These are phyloP conservation scores for Eupeodes luniger DNA, from an alignment of 2,888 invertebrate genomes.

Conservation along the genomic window DNA sequence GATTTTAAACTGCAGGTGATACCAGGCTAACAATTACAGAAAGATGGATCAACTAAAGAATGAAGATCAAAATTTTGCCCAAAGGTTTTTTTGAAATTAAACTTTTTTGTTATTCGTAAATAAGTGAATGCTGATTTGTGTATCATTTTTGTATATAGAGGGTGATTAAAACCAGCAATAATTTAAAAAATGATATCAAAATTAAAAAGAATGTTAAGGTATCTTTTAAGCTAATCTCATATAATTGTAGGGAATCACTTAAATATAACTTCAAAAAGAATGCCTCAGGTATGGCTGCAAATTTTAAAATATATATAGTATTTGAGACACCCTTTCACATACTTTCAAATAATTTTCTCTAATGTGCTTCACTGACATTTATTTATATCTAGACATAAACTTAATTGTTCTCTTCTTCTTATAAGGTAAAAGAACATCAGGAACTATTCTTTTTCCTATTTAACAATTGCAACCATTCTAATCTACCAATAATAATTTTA, in stretches of 20 bases:
- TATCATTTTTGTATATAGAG: neutral
- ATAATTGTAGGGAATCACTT: too few species aligned
- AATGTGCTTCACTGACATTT: too few species aligned
- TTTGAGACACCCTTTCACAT: too few species aligned
- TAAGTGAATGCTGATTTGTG: neutral
- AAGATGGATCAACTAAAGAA: constrained; percentile 25
- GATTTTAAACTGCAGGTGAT: constrained; percentile 68
- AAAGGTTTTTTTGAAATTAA: constrained; percentile 17
- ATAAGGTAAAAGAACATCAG: too few species aligned
- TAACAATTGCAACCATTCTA: neutral
- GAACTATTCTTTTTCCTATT: neutral
- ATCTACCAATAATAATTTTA: neutral
- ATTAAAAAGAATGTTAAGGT: too few species aligned
- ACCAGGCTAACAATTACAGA: constrained; percentile 49
- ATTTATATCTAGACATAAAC: too few species aligned
- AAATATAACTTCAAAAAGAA: too few species aligned
- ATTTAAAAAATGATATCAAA: neutral
- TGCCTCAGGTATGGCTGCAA: too few species aligned
- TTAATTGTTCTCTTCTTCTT: too few species aligned
- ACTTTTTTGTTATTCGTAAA: neutral
- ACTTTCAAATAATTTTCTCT: too few species aligned
- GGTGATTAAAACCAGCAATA: neutral
- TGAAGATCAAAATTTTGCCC: constrained; percentile 12
- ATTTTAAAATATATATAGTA: too few species aligned
- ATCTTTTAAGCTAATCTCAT: too few species aligned